Base-by-base conservation (phyloP, 2,797 vertebrate genomes). In the Allobates femoralis region DNA sequence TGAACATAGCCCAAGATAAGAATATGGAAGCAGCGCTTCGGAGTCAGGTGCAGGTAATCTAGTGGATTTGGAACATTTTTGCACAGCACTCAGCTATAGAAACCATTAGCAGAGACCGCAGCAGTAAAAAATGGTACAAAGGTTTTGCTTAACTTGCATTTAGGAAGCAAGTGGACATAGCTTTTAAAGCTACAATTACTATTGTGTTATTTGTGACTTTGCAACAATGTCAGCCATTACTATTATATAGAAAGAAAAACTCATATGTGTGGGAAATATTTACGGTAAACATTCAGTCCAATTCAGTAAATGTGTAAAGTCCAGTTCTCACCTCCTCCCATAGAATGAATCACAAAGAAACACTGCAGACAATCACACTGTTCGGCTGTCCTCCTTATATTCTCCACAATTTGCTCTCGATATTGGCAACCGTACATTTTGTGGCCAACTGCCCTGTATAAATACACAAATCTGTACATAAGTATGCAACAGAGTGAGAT, bases 331-430 rank as follows among this genome's bases (percentile, higher is more conserved):
- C 98, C 98, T 94, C 98, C 98, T 92, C 98, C 98, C 98, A 99
- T 98, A 15, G 98, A 99, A 92, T 99, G 98, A 90, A 99, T 96
- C 81, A 99, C 90, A 88, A 99, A 99, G 90, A 99, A 99, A 89
- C 97, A 96, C 91, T 99, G 98, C 5, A 99, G 94, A 90, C 97
- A 97, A 91, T 99, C 97, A 87, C 98, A 99, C 21, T 96, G 95
- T 66, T 99, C 98, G 56, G 97, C 97, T 0, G 96, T 92, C 89
- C 92, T 96, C 85, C 98, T 95, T 69, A 99, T 92, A 87, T 95
- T 96, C 84, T 99, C 96, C 90, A 97, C 93, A 50, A 99, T 97
- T 90, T 93, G 91, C 77, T 99, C 97, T 83, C 46, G 94, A 91
- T 98, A 98, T 87, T 91, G 93, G 46, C 60, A 92, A 46, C 98